These are phyloP conservation scores for Marmota monax DNA, from an alignment of 2,113 vertebrate species.

Conservation along the genomic window DNA sequence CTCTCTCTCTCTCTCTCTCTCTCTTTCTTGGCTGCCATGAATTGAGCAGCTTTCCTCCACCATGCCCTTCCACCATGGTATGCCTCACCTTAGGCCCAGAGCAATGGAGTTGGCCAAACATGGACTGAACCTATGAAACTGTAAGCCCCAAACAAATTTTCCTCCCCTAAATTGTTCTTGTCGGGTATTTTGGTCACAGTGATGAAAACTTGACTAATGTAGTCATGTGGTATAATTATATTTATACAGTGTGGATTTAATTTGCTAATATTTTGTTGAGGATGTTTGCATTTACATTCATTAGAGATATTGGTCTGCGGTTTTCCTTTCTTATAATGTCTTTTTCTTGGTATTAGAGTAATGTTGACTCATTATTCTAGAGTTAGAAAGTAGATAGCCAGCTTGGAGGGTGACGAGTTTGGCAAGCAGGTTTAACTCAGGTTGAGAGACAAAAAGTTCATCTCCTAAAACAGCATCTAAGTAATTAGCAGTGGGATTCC, in stretches of 20 bases:
- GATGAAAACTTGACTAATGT: neutral
- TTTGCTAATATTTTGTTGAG: slow-evolving; percentile 10
- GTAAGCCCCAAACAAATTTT: too few species aligned
- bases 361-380: neutral
- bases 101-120: too few species aligned
- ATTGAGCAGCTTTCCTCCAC: too few species aligned
- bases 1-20: too few species aligned
- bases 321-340: slow-evolving; percentile 27
- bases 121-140: too few species aligned
- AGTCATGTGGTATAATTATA: neutral
- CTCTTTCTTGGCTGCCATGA: too few species aligned
- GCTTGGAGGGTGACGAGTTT: neutral
- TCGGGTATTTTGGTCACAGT: too few species aligned
- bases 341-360: neutral
- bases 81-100: too few species aligned
- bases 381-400: neutral
- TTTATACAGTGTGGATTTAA: neutral
- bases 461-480: neutral
- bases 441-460: neutral
- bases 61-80: too few species aligned
- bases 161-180: too few species aligned
- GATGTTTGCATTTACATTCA: neutral
- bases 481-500: neutral
- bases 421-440: neutral
- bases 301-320: neutral